Conservation (phyloP, 2,113 vertebrate genomes). For the Erythrocercus mccallii region DNA sequence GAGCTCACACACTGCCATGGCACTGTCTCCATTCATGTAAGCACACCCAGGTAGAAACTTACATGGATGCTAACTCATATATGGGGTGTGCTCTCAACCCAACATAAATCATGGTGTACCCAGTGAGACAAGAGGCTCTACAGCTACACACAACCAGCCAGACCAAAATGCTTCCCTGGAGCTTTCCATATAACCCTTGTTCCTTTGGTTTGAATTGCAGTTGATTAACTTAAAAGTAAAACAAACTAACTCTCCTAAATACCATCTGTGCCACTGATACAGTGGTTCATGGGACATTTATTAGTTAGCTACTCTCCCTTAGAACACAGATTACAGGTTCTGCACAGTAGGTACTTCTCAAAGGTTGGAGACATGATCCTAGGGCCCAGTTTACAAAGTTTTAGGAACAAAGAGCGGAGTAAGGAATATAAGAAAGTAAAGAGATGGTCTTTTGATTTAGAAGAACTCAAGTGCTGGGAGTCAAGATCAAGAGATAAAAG, state of each 20-base stretch:
- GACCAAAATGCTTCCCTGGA: background rate
- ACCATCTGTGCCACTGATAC: background rate
- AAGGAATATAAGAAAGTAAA: background rate
- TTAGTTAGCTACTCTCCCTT: background rate
- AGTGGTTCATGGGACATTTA: background rate
- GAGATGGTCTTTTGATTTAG: background rate
- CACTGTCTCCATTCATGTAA: background rate
- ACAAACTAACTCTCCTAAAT: background rate
- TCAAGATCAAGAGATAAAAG: background rate
- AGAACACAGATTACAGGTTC: background rate
- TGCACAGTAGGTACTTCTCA: background rate
- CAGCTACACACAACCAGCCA: background rate
- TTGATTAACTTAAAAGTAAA: background rate
- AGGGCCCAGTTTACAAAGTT: background rate
- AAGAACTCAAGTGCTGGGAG: background rate
- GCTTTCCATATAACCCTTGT: background rate
- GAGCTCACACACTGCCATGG: background rate
- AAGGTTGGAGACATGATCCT: background rate
- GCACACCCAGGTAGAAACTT: background rate
- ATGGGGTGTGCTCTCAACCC: background rate
- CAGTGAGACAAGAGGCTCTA: background rate
- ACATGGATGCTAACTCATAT: rapidly evolving
- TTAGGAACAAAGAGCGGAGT: background rate
- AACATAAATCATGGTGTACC: background rate
- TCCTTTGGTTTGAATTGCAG: background rate